Evolutionary conservation across 1,140 invertebrate genomes (phyloP).

Genomic region (Scaptomyza pallida): DNA sequence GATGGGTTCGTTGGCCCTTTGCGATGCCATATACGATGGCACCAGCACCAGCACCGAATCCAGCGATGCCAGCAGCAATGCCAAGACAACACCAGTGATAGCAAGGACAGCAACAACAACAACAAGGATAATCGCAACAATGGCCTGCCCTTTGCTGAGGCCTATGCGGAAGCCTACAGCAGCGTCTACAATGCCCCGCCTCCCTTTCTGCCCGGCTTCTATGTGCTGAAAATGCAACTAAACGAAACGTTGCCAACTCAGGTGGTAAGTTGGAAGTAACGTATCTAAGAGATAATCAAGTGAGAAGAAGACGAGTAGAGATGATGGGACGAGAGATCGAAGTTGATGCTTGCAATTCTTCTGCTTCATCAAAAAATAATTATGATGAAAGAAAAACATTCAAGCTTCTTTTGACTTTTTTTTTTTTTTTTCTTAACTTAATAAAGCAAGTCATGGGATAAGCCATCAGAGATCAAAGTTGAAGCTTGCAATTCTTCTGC

Average conservation of each 20-base stretch:
- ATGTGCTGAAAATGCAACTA: conserved; percentile 85
- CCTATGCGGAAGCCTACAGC: conserved; percentile 73
- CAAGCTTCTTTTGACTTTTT: no score
- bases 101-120: conserved; percentile 46
- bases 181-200: conserved; percentile 81
- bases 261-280: conserved; percentile 83
- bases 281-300: background rate
- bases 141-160: conserved; percentile 73
- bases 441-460: no score
- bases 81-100: conserved; percentile 52
- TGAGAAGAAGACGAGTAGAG: no score
- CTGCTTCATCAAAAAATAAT: no score
- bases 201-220: conserved; percentile 87
- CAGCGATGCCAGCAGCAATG: conserved; percentile 51
- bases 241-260: conserved; percentile 84
- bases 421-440: no score
- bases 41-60: conserved; percentile 9
- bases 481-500: no score
- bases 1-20: conserved; percentile 90
- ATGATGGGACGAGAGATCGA: no score
- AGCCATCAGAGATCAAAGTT: no score
- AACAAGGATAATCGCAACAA: conserved; percentile 51
- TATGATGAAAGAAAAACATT: no score
- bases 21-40: conserved; percentile 87
- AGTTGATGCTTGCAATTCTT: no score